Conservation (phyloP, 2,797 vertebrate genomes). For the Poeciliopsis infans region DNA sequence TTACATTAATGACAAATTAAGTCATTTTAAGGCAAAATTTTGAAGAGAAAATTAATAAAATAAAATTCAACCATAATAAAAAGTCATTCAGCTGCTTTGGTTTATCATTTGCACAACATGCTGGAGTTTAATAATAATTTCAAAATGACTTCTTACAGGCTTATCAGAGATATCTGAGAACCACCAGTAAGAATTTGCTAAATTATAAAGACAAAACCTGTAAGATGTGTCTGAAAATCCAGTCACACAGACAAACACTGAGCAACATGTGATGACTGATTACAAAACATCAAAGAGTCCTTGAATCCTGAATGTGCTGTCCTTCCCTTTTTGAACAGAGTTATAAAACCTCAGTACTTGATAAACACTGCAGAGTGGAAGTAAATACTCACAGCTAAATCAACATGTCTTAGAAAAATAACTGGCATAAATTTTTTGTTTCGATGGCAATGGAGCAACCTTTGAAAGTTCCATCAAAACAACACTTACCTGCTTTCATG, state of each 20-base stretch:
- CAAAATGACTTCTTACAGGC: slow-evolving; percentile 3
- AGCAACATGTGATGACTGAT: slow-evolving; percentile 19
- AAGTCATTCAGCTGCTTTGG: not conserved
- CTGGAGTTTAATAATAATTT: not conserved
- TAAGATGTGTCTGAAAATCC: not conserved
- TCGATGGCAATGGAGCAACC: slow-evolving; percentile 4
- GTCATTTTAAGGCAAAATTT: not conserved
- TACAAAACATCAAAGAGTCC: slow-evolving; percentile 32
- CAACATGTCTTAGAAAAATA: not conserved
- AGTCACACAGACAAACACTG: not conserved
- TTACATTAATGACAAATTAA: not conserved
- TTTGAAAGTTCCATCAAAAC: slow-evolving; percentile 3
- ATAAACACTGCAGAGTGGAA: slow-evolving; percentile 14
- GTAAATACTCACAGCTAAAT: slow-evolving; percentile 18
- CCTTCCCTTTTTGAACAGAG: slow-evolving; percentile 17
- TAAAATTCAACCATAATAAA: not conserved
- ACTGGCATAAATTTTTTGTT: slow-evolving; percentile 5
- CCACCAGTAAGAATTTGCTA: slow-evolving; percentile 14
- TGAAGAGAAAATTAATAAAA: not conserved
- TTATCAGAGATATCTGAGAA: not conserved
- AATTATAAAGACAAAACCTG: slow-evolving; percentile 22
- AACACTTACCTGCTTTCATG: not conserved
- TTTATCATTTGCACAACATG: not conserved
- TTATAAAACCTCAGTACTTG: slow-evolving; percentile 22
- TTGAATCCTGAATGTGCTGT: slow-evolving; percentile 26